Evolutionary conservation across 2,113 vertebrate species (phyloP).

Genomic region (Fulmarus glacialis): DNA sequence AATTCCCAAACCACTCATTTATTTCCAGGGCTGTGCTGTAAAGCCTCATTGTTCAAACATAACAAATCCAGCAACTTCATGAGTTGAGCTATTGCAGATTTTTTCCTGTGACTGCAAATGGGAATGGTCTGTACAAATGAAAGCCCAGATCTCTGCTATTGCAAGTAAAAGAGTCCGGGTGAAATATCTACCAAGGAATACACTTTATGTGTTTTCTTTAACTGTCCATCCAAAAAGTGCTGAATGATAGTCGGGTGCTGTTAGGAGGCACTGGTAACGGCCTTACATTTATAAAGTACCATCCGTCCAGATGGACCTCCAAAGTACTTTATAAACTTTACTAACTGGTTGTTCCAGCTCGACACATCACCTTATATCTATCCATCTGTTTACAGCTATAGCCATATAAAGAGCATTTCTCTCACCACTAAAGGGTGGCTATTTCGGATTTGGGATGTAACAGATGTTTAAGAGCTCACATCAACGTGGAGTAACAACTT

Average conservation of each 20-base stretch:
- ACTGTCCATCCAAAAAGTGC: constrained; percentile 36
- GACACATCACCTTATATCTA: constrained; percentile 12
- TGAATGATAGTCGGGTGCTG: background rate
- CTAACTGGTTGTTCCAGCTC: constrained; percentile 18
- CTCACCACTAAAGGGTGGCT: background rate
- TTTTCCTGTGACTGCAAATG: constrained; percentile 37
- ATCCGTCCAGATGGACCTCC: background rate
- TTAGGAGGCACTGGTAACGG: constrained; percentile 9
- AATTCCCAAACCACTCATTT: constrained; percentile 28
- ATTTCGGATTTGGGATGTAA: background rate
- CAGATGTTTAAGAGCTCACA: constrained; percentile 17
- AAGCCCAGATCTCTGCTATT: background rate
- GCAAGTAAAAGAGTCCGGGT: background rate
- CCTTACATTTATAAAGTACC: constrained; percentile 29
- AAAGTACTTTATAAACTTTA: constrained; percentile 58
- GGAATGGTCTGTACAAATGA: constrained; percentile 35
- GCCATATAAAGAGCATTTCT: background rate
- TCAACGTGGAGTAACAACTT: background rate
- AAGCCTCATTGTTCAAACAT: constrained; percentile 39
- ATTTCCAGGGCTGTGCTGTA: background rate
- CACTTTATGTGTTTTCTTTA: constrained; percentile 55
- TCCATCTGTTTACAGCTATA: constrained; percentile 33
- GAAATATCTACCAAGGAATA: background rate
- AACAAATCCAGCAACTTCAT: constrained; percentile 47
- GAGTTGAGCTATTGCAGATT: constrained; percentile 10